These are phyloP conservation scores for Mormyrus hasselquistii DNA, from an alignment of 2,797 vertebrate genomes.

Conservation along the genomic window DNA sequence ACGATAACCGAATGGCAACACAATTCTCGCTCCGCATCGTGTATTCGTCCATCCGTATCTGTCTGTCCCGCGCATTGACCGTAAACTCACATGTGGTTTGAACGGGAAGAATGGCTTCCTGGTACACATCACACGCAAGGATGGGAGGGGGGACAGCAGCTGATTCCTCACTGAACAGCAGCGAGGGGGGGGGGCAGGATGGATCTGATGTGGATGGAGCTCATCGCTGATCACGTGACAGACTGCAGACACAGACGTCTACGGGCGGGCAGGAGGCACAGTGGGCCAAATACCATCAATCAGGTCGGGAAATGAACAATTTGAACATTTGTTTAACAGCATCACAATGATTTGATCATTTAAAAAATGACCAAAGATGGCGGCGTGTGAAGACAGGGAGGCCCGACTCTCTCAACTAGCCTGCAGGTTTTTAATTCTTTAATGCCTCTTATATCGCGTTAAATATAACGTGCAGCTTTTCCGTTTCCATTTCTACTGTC, in stretches of 20 bases:
- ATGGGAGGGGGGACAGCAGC: not conserved
- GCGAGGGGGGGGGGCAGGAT: not conserved
- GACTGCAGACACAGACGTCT: not conserved
- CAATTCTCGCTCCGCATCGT: slow-evolving; percentile 68
- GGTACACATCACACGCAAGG: slow-evolving; percentile 11
- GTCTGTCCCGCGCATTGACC: slow-evolving; percentile 65
- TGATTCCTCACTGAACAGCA: not conserved
- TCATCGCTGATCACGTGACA: not conserved
- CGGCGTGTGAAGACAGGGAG: not conserved
- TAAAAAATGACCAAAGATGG: not conserved
- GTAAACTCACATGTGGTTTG: slow-evolving; percentile 55
- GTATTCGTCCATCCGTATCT: slow-evolving; percentile 71
- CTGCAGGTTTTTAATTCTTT: not conserved
- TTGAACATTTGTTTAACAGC: not conserved
- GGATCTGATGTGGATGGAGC: not conserved
- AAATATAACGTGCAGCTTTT: not conserved
- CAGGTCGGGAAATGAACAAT: not conserved
- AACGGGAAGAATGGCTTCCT: slow-evolving; percentile 29
- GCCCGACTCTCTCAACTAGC: not conserved
- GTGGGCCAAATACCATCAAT: not conserved
- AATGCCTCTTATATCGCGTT: not conserved
- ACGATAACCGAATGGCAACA: slow-evolving; percentile 92
- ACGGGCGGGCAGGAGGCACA: not conserved
- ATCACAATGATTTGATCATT: not conserved
- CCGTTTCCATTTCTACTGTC: not conserved